Evolutionary conservation across 1,140 invertebrate genomes (phyloP), one percentile per base, ranked within the genome.

Genomic region (Bombus soroeensis): DNA sequence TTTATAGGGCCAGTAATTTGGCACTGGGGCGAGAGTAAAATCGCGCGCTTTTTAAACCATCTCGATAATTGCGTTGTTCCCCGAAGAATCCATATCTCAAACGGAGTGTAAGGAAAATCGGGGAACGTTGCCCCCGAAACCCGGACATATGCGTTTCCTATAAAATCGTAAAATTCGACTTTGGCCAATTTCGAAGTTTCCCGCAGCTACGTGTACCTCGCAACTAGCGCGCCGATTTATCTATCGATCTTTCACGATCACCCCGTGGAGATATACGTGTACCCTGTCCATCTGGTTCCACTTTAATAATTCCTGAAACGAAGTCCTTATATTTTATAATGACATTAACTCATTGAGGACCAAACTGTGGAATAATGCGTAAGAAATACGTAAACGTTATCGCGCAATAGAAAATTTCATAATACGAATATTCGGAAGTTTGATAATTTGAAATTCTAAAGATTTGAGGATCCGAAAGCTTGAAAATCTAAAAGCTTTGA

Each of bases 161-260:
- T 85, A 80, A 85, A 85, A 85, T 72, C 77, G 68, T 85, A 85
- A 85, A 85, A 80, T 70, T 80, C 68, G 34, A 72, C 76, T 37
- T 34, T 22, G 12, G 32, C 39, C 76, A 85, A 85, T 85, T 72
- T 47, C 34, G 34, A 85, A 85, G 53, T 79, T 62, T 80, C 32
- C 57, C n/a, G 47, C n/a, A 47, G 74, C 8, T 75, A 75, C 59
- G 66, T 78, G 53, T 47, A n/a, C 53, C 71, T 28, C 37, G 53
- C 28, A 75, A 37, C 37, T n/a, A 25, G 25, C 25, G 34, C 59
- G 22, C 41, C 25, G 34, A 53, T 25, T 79, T 79, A 85, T 80
- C 39, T 71, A 85, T 80, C 47, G 83, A 80, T 85, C 77, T 37
- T 39, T 32, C 71, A 4, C 62, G 41, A 47, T 53, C 72, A 1